Base-by-base conservation (phyloP, 64 coral and sea anemone genomes). In the Trachythela sp. region DNA sequence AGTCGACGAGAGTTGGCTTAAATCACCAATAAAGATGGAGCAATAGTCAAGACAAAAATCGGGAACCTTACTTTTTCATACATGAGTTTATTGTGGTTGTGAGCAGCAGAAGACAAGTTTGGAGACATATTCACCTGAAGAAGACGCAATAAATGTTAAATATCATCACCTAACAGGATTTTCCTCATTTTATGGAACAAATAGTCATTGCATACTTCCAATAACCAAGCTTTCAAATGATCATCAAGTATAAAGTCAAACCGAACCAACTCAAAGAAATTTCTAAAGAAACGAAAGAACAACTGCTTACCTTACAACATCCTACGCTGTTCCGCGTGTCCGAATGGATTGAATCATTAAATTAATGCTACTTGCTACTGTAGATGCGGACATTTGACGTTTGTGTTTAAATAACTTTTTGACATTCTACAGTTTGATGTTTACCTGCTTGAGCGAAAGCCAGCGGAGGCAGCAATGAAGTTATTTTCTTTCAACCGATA, bases 211-310 rank as follows among this genome's bases (percentile, higher is more conserved):
- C 11, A 83, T 91, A 99, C 96, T 91, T 99, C 96, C 96, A 99
- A 91, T 45, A 99, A 86, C 96, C 96, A 99, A 11, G 89, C 93
- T 84, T 93, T 94, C 91, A 94, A 91, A 36, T 99, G 86, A 17
- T 94, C 91, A 83, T 99, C 96, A 50, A 99, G 68, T 22, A 99
- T 86, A 85, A 99, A 99, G 86, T 99, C 96, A 85, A 99, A 99
- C 34, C 96, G 88, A 49, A 99, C 96, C 91, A 99, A 64, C 77
- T 99, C 96, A 89, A 99, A 99, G 86, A 99, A 99, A 70, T 94
- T 99, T 85, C 96, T 99, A 67, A 4, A 35, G 75, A 80, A 68
- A 29, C 4, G 80, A 87, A 88, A 34, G 35, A 70, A 26, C 24
- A 27, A 64, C 20, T n/a, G 20, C 56, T 64, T n/a, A n/a, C n/a